Conservation (phyloP, 2,797 vertebrate species). For the Coranthus polyacanthus region DNA sequence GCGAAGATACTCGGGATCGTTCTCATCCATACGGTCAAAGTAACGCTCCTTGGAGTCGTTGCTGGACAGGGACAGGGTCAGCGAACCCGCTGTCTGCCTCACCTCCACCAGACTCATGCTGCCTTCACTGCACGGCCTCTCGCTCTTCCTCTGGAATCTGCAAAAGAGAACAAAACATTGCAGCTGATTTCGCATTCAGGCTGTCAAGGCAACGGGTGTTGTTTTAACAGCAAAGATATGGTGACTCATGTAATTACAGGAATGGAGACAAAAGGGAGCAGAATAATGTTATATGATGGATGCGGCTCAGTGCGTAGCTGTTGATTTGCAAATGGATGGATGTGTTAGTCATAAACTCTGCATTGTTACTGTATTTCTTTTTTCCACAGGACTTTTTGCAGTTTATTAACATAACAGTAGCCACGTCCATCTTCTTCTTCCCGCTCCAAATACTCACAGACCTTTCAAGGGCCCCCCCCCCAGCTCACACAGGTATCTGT, state of each 20-base stretch:
- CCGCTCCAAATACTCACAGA: constrained; percentile 1
- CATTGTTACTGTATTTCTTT: no score
- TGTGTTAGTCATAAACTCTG: constrained; percentile 38
- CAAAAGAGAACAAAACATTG: constrained; percentile 19
- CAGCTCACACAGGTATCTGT: not conserved
- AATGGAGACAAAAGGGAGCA: constrained; percentile 58
- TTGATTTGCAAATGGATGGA: constrained; percentile 35
- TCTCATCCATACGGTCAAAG: constrained; percentile 89
- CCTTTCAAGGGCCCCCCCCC: not conserved
- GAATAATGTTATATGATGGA: constrained; percentile 58
- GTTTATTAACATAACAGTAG: constrained; percentile 23
- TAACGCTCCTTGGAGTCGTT: constrained; percentile 91
- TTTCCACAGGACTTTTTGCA: constrained; percentile 5
- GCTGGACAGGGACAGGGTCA: constrained; percentile 89
- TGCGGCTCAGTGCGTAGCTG: constrained; percentile 27
- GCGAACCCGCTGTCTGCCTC: constrained; percentile 74
- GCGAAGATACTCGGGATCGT: constrained; percentile 89
- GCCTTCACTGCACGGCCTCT: constrained; percentile 28
- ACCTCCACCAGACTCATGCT: constrained; percentile 82
- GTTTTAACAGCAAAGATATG: constrained; percentile 44
- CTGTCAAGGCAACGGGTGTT: constrained; percentile 66
- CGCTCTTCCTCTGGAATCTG: constrained; percentile 49
- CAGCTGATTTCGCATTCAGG: constrained; percentile 40
- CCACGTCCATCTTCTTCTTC: not conserved
- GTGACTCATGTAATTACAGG: constrained; percentile 80